Conservation (phyloP, 2,797 vertebrate species). For the Sebastes melanostomus region DNA sequence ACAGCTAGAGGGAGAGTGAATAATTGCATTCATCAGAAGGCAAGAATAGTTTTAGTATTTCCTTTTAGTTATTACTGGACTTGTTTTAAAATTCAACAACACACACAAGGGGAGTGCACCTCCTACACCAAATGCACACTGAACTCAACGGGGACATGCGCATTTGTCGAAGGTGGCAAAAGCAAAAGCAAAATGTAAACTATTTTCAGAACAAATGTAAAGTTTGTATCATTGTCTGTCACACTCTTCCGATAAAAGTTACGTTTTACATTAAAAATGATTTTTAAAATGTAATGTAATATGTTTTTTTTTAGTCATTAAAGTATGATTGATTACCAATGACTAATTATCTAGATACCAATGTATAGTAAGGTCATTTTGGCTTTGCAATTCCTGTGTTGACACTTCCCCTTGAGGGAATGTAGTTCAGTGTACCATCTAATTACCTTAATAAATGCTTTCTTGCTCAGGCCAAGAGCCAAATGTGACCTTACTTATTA, state of each 20-base stretch:
- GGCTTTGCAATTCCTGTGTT: not conserved
- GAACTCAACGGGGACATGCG: too few relatives aligned
- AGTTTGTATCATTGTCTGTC: not conserved
- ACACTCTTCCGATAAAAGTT: not conserved
- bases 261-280: not conserved
- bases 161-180: not conserved
- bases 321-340: not conserved
- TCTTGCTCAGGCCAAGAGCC: not conserved
- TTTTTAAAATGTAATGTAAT: not conserved
- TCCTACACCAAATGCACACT: too few relatives aligned
- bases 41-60: not conserved
- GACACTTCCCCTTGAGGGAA: not conserved
- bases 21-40: not conserved
- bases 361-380: not conserved
- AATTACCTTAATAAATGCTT: not conserved
- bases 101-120: not conserved
- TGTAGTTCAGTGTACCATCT: not conserved
- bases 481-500: slow-evolving; percentile 10
- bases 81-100: too few relatives aligned
- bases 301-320: not conserved
- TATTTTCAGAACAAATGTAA: not conserved
- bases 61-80: not conserved
- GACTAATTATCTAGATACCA: not conserved
- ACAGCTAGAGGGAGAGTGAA: not conserved
- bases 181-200: not conserved